Base-by-base conservation (phyloP, 2,888 invertebrate genomes). In the Pteria penguin region DNA sequence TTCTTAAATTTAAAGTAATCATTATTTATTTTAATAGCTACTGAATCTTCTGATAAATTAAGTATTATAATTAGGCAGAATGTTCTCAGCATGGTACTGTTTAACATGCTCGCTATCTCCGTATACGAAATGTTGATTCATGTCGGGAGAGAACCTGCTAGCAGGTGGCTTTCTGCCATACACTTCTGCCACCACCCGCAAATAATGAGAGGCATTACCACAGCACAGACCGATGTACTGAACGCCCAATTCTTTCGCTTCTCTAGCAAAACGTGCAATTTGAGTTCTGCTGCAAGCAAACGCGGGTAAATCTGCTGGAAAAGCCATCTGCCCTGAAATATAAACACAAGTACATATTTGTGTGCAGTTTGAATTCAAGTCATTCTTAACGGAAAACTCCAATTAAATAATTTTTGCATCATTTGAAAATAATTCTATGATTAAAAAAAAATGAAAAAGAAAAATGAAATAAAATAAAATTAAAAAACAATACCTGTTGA, bases 181-280 rank as follows among this genome's bases (percentile, higher is more conserved):
- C 3, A 45, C 72, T 36, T 80, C 87, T 8, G 85, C 83, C 54
- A 88, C 65, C 2, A 76, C 73, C 55, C 87, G 78, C n/a, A 79
- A 72, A 72, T 82, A 83, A 57, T 85, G 79, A 4, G 84, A 57
- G 3, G 80, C 69, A 54, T 87, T 85, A 11, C 88, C 88, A 68
- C 88, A 88, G 72, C 88, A 88, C 27, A 88, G 72, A 0, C 88
- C 88, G 0, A 87, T 60, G 72, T 87, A 87, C 66, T 85, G 81
- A 4, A 86, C 74, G 2, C 85, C 84, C 2, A 84, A 67, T 54
- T 79, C 75, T 66, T 80, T 74, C 18, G 81, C 76, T 55, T 83
- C 81, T 29, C 72, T 27, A 1, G 83, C 85, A 75, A 88, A 86
- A 36, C 82, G 55, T 8, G 27, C 63, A 18, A 88, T 82, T 18